These are phyloP conservation scores for Saccostrea cuccullata DNA, from an alignment of 1,140 invertebrate species.

Conservation along the genomic window DNA sequence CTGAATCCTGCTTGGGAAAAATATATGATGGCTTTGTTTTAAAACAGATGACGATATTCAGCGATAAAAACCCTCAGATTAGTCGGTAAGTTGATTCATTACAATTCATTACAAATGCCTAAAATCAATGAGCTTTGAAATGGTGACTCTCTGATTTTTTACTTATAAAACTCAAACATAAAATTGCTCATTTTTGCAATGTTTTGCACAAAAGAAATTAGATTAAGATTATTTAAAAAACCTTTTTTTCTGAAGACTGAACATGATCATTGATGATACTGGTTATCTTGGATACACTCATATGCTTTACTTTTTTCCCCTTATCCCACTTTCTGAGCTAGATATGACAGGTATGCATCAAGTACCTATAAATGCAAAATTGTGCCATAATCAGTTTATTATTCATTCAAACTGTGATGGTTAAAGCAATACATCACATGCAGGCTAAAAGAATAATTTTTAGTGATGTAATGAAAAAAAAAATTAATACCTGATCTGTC, in stretches of 20 bases:
- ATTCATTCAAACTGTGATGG: neutral
- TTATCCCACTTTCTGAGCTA: constrained; percentile 17
- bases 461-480: neutral
- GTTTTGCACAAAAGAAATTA: neutral
- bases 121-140: neutral
- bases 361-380: constrained; percentile 28
- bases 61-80: too few relatives aligned
- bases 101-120: neutral
- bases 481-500: constrained; percentile 9
- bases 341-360: constrained; percentile 20
- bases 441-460: neutral
- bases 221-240: neutral
- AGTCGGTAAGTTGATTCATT: too few relatives aligned
- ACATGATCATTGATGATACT: constrained; percentile 22
- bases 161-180: constrained; percentile 12
- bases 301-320: constrained; percentile 1
- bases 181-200: neutral
- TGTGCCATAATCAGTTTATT: neutral
- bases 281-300: neutral
- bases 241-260: constrained; percentile 17
- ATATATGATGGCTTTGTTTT: too few relatives aligned
- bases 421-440: neutral
- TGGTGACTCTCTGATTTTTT: neutral
- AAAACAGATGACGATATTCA: too few relatives aligned
- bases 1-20: too few relatives aligned